Conservation (phyloP, 2,888 invertebrate genomes). For the Meteorus colon region DNA sequence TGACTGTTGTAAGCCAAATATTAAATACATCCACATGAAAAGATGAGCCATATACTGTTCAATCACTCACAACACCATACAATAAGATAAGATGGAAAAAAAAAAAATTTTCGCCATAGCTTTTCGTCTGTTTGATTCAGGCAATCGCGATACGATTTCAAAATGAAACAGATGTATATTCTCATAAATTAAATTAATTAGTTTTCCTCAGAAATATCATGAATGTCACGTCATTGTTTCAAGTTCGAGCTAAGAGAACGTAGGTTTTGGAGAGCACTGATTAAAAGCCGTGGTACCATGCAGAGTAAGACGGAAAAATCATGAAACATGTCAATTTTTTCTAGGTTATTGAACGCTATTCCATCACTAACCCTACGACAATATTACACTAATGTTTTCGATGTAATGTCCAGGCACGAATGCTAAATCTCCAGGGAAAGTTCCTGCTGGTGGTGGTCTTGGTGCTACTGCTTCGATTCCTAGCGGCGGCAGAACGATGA, state of each 20-base stretch:
- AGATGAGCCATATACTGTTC: too few species aligned
- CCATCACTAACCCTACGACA: background rate
- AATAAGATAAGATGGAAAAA: background rate
- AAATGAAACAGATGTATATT: background rate
- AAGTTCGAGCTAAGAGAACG: conserved; percentile 5
- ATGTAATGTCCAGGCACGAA: conserved; percentile 59
- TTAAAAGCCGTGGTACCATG: background rate
- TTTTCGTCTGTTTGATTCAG: conserved; percentile 25
- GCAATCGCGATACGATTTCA: background rate
- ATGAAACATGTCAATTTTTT: background rate
- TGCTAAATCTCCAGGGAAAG: conserved; percentile 61
- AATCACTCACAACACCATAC: too few species aligned
- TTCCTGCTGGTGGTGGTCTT: conserved; percentile 70
- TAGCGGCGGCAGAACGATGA: conserved; percentile 82
- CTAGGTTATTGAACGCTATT: conserved; percentile 21
- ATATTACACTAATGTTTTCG: conserved; percentile 28
- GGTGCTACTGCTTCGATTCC: conserved; percentile 44
- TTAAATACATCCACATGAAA: background rate
- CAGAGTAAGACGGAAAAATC: conserved; percentile 22
- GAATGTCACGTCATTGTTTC: conserved; percentile 18
- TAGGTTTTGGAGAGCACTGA: conserved; percentile 12
- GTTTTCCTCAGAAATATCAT: background rate
- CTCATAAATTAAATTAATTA: conserved; percentile 1
- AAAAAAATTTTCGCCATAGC: background rate
- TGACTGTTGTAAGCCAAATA: background rate